Conservation (phyloP, 2,113 vertebrate genomes). For the Ranitomeya imitator region DNA sequence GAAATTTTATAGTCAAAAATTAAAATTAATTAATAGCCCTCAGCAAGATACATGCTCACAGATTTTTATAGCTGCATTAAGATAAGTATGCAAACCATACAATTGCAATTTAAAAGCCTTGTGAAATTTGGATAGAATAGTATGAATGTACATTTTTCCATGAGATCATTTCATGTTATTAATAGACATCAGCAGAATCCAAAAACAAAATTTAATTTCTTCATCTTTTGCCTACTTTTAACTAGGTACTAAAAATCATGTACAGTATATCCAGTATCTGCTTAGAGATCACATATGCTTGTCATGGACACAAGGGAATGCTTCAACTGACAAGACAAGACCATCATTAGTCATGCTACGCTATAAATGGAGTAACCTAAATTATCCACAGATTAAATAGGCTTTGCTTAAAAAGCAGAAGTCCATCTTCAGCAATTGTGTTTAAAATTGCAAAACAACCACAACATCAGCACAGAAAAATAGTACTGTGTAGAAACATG, state of each 20-base stretch:
- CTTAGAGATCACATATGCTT: conserved; percentile 5
- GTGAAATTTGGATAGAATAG: conserved; percentile 8
- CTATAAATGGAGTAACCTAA: neutral
- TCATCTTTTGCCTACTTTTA: conserved; percentile 11
- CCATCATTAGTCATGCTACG: conserved; percentile 16
- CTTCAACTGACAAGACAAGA: conserved; percentile 3
- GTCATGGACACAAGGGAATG: neutral
- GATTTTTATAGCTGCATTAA: conserved; percentile 36
- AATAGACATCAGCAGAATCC: conserved; percentile 6
- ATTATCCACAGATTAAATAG: neutral
- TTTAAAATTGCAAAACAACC: neutral
- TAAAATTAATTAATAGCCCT: conserved; percentile 51
- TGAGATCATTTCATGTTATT: conserved; percentile 2
- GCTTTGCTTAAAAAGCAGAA: neutral
- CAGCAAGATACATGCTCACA: conserved; percentile 36
- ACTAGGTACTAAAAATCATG: neutral
- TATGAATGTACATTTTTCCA: conserved; percentile 2
- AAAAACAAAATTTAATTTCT: neutral
- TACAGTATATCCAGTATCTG: neutral
- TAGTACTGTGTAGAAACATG: too few relatives aligned
- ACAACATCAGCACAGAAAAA: neutral
- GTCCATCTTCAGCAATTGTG: neutral
- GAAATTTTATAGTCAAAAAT: conserved; percentile 41
- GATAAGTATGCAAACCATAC: conserved; percentile 23
- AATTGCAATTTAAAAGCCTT: conserved; percentile 18